These are phyloP conservation scores for Steinernema scapterisci DNA, from an alignment of 2,888 invertebrate genomes.

Conservation along the genomic window DNA sequence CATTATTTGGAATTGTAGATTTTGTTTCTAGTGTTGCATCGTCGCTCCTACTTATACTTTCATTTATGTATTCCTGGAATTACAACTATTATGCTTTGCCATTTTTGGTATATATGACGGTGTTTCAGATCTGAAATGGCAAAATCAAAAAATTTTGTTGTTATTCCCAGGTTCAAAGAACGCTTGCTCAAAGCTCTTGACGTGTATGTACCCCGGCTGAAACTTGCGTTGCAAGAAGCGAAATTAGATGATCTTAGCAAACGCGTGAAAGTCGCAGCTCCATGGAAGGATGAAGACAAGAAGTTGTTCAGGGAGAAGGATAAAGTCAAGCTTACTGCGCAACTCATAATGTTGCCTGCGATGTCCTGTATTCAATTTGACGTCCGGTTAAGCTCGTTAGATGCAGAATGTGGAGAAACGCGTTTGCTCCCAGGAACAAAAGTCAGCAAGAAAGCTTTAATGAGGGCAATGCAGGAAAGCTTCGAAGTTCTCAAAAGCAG, in stretches of 20 bases:
- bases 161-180: background rate
- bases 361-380: background rate
- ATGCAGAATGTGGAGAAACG: too few relatives aligned
- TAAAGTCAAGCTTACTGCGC: background rate
- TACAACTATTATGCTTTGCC: too few relatives aligned
- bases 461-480: background rate
- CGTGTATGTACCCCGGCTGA: background rate
- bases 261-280: background rate
- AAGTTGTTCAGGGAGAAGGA: background rate
- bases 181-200: background rate
- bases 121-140: too few relatives aligned
- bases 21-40: too few relatives aligned
- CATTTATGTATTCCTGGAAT: too few relatives aligned
- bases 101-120: too few relatives aligned
- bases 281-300: background rate
- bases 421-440: background rate
- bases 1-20: too few relatives aligned
- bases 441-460: background rate
- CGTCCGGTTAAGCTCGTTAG: background rate
- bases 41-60: too few relatives aligned
- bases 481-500: background rate
- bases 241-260: background rate
- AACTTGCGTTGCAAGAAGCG: background rate
- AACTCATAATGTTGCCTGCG: background rate
- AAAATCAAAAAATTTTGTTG: too few relatives aligned